These are phyloP conservation scores for Plagodis pulveraria DNA, from an alignment of 2,888 invertebrate genomes.

Conservation along the genomic window DNA sequence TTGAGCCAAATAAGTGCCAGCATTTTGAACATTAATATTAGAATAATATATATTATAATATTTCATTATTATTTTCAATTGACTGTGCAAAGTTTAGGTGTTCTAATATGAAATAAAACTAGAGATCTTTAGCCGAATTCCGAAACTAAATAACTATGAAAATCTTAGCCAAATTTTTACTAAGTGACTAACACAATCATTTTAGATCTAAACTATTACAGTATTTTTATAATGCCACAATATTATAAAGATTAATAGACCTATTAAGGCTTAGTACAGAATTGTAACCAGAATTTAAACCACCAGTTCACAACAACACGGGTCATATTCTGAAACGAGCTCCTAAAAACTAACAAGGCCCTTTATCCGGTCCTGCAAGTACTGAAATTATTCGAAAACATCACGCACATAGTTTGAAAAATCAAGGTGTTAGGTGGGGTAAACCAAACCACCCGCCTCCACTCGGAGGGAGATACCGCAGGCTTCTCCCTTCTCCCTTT, in stretches of 20 bases:
- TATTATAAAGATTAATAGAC: slow-evolving; percentile 10
- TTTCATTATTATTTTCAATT: no score
- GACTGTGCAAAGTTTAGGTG: no score
- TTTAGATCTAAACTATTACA: slow-evolving; percentile 14
- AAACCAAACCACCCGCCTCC: slow-evolving; percentile 38
- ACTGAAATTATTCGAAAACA: slow-evolving; percentile 37
- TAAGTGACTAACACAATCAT: background rate
- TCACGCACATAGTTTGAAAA: slow-evolving; percentile 62
- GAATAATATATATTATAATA: no score
- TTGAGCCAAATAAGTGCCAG: no score
- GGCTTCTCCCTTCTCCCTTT: slow-evolving; percentile 42
- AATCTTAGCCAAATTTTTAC: background rate
- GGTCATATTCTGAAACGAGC: slow-evolving; percentile 26
- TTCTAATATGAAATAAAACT: no score
- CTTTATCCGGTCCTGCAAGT: slow-evolving; percentile 24
- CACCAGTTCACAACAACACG: slow-evolving; percentile 7
- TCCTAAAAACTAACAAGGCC: slow-evolving; percentile 29
- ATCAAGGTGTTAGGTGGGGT: slow-evolving; percentile 67
- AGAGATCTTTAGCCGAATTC: no score
- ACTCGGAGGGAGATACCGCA: slow-evolving; percentile 26
- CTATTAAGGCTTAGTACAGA: slow-evolving; percentile 6
- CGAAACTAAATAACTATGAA: no score
- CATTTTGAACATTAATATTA: no score
- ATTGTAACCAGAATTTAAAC: slow-evolving; percentile 12
- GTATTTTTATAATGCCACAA: slow-evolving; percentile 9